Evolutionary conservation across 2,797 vertebrate genomes (phyloP).

Genomic region (Macropodus opercularis): DNA sequence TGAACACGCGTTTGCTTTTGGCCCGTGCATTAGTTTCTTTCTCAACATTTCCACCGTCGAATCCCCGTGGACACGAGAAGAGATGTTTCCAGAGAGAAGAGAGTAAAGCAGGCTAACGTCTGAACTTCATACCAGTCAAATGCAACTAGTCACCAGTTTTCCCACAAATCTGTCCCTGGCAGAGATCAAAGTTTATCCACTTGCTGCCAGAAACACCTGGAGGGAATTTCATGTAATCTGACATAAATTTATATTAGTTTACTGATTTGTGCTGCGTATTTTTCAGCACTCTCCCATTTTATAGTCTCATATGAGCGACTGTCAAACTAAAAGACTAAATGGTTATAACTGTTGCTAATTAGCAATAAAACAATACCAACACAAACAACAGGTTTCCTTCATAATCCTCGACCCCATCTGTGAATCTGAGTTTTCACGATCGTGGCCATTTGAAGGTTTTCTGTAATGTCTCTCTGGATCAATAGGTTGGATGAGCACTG

Average conservation of each 20-base stretch:
- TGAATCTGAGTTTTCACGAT: neutral
- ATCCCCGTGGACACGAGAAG: conserved; percentile 13
- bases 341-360: neutral
- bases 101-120: conserved; percentile 31
- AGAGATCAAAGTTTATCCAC: too few species aligned
- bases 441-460: neutral
- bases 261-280: too few species aligned
- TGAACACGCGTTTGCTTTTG: too few species aligned
- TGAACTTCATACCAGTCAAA: too few species aligned
- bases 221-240: too few species aligned
- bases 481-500: conserved; percentile 5
- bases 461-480: conserved; percentile 7
- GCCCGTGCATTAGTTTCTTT: conserved; percentile 25
- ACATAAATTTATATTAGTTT: too few species aligned
- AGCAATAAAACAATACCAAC: too few species aligned
- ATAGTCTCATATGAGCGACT: neutral
- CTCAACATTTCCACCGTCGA: conserved; percentile 21
- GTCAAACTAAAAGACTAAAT: neutral
- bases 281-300: neutral
- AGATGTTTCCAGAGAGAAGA: conserved; percentile 21
- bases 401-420: neutral
- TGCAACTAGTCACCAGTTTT: conserved; percentile 10
- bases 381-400: too few species aligned
- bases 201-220: too few species aligned
- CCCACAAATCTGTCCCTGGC: conserved; percentile 5